Evolutionary conservation across 1,140 invertebrate genomes (phyloP).

Genomic region (Hyles euphorbiae): DNA sequence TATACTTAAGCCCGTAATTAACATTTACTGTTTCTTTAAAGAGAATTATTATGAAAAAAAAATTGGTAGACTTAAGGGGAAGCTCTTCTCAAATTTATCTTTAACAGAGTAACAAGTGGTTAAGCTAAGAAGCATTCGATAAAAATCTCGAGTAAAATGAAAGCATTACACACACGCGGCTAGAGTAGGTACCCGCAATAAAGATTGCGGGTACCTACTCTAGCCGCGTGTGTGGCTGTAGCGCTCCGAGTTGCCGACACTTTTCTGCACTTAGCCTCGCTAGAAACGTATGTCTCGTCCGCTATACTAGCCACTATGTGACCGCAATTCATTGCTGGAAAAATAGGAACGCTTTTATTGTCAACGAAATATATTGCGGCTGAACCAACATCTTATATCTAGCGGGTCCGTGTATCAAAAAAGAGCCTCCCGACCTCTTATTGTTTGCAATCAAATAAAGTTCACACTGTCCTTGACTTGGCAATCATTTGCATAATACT

Average conservation of each 20-base stretch:
- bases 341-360: slow-evolving; percentile 45
- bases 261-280: slow-evolving; percentile 47
- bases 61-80: too few species aligned
- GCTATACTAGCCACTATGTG: slow-evolving; percentile 25
- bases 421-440: slow-evolving; percentile 33
- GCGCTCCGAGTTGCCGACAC: slow-evolving; percentile 24
- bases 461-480: not conserved
- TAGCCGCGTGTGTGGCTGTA: slow-evolving; percentile 27
- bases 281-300: slow-evolving; percentile 19
- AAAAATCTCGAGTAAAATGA: slow-evolving; percentile 36
- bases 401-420: slow-evolving; percentile 26
- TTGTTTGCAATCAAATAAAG: slow-evolving; percentile 50
- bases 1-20: too few species aligned
- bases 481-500: too few species aligned
- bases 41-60: too few species aligned
- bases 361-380: slow-evolving; percentile 50
- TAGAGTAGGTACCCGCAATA: too few species aligned
- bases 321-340: slow-evolving; percentile 42
- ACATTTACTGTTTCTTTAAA: too few species aligned
- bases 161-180: too few species aligned
- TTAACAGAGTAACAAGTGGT: too few species aligned
- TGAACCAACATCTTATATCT: slow-evolving; percentile 17
- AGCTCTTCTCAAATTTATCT: too few species aligned
- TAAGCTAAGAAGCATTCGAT: slow-evolving; percentile 14
- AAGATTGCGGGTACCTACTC: slow-evolving; percentile 36